These are phyloP conservation scores for Nomada flava DNA, from an alignment of 2,888 invertebrate genomes.

Conservation along the genomic window DNA sequence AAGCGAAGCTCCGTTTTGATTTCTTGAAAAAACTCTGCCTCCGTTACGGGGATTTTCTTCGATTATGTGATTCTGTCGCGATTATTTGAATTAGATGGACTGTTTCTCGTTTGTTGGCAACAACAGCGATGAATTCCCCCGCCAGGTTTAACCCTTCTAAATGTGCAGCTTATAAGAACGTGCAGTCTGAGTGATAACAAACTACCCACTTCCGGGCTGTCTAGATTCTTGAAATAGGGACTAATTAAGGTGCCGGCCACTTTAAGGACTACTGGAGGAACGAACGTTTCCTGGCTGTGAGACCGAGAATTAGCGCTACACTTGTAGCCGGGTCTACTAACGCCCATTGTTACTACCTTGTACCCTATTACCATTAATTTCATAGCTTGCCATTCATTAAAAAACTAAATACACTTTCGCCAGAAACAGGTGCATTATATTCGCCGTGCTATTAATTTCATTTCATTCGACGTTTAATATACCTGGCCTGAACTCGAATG, in stretches of 20 bases:
- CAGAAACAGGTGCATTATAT: no score
- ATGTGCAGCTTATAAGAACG: slow-evolving; percentile 3
- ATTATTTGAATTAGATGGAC: no score
- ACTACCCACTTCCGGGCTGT: not conserved
- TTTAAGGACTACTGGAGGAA: slow-evolving; percentile 16
- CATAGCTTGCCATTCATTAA: not conserved
- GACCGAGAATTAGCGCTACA: not conserved
- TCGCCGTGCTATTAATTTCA: no score
- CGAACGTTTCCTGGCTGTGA: not conserved
- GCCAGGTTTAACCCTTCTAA: not conserved
- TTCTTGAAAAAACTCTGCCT: not conserved
- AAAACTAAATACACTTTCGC: not conserved
- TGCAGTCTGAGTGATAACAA: slow-evolving; percentile 28
- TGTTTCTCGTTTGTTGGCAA: not conserved
- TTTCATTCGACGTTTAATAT: no score
- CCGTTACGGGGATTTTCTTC: not conserved
- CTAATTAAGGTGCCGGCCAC: slow-evolving; percentile 39
- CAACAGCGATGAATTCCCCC: not conserved
- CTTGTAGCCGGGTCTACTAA: not conserved
- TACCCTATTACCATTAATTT: not conserved
- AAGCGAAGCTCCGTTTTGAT: not conserved
- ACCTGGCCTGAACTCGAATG: no score
- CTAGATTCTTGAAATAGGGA: slow-evolving; percentile 21
- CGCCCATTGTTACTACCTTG: not conserved
- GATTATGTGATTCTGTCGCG: no score